These are phyloP conservation scores for Laticauda colubrina DNA, from an alignment of 2,113 vertebrate genomes.

Conservation along the genomic window DNA sequence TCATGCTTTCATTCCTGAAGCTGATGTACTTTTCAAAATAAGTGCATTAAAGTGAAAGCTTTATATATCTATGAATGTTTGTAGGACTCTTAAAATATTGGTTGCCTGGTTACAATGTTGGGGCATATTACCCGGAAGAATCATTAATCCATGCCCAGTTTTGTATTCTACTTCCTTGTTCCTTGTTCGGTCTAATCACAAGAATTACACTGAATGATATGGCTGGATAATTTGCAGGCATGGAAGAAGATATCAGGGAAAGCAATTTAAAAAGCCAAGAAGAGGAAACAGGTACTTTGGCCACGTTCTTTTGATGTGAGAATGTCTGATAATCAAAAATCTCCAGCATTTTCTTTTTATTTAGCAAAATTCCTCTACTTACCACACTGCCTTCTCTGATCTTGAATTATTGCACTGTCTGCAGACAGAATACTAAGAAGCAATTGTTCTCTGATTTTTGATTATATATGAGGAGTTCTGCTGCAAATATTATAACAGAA, in stretches of 20 bases:
- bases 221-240: background rate
- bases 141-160: slow-evolving; percentile 15
- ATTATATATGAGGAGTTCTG: background rate
- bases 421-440: background rate
- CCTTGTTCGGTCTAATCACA: slow-evolving; percentile 5
- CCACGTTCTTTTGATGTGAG: background rate
- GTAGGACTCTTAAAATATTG: background rate
- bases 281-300: background rate
- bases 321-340: no score
- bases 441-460: background rate
- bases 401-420: background rate
- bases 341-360: background rate
- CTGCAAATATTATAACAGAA: background rate
- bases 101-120: slow-evolving; percentile 1
- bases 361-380: background rate
- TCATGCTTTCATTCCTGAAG: background rate
- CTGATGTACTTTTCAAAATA: background rate
- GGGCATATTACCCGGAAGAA: background rate
- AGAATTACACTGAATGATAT: background rate
- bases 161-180: slow-evolving; percentile 27
- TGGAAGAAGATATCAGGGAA: background rate
- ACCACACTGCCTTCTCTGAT: background rate
- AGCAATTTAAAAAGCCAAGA: background rate
- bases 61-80: background rate
- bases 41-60: background rate